Percentiles rank a stretch among this genome's conserved stretches.
Conservation (phyloP, 2,797 vertebrate species). For the Tadarida brasiliensis region DNA sequence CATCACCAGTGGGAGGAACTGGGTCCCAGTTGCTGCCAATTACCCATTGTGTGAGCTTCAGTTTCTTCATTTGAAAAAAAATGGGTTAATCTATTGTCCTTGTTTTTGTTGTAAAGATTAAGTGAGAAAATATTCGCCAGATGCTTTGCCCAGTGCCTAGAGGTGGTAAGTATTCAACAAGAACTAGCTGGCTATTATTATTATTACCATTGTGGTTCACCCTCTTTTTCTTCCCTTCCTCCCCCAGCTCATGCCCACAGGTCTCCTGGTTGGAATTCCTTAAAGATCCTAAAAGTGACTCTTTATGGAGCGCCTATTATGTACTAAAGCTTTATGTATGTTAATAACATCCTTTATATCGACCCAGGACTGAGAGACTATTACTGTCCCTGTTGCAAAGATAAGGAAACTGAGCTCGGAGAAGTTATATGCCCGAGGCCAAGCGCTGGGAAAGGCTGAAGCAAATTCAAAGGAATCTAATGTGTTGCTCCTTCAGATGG, state of each 20-base stretch:
- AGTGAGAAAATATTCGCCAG: background rate
- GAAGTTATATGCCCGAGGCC: background rate
- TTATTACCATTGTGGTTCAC: background rate
- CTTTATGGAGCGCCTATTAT: background rate
- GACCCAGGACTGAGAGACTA: background rate
- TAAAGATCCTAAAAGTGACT: background rate
- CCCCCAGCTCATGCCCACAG: slow-evolving; percentile 52
- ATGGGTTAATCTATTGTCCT: background rate
- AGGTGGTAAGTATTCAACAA: background rate
- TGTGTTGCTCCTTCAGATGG: background rate
- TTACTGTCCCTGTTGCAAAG: slow-evolving; percentile 45
- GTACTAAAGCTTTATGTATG: background rate
- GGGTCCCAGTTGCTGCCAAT: background rate
- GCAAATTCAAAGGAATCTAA: background rate
- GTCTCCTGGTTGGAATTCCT: background rate
- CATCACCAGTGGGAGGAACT: background rate
- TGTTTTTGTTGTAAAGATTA: background rate
- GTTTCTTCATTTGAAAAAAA: slow-evolving; percentile 23
- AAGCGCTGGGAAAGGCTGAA: background rate
- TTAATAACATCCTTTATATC: background rate
- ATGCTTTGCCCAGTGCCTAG: background rate
- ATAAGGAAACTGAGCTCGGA: background rate
- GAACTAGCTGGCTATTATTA: background rate
- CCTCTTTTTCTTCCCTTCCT: background rate
- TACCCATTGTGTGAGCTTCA: background rate